Evolutionary conservation across 2,113 vertebrate species (phyloP).

Genomic region (Erythrocebus patas): DNA sequence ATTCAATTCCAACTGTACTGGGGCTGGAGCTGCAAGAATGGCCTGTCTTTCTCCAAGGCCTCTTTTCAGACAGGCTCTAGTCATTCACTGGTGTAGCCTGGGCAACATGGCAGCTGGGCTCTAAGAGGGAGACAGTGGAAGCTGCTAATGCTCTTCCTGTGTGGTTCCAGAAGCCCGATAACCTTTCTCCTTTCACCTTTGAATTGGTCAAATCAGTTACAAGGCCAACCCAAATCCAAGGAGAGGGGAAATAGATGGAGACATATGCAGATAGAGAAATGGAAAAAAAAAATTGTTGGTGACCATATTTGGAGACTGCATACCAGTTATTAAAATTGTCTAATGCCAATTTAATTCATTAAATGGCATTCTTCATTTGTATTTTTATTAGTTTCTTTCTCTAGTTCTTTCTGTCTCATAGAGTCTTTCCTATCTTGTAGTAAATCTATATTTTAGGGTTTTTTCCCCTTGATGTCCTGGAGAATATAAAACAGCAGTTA

Average conservation of each 20-base stretch:
- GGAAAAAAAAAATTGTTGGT: neutral
- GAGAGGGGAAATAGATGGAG: neutral
- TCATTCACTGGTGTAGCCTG: neutral
- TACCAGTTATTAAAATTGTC: neutral
- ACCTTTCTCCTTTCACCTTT: neutral
- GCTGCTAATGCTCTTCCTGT: neutral
- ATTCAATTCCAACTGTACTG: neutral
- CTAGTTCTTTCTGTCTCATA: neutral
- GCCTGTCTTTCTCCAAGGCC: neutral
- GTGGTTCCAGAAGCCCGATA: neutral
- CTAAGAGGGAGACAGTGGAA: neutral
- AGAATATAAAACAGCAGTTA: neutral
- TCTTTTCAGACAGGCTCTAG: neutral
- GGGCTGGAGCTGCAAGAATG: neutral
- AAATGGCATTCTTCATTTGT: neutral
- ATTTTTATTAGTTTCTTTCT: neutral
- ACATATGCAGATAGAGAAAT: neutral
- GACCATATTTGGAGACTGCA: neutral
- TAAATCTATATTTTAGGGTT: neutral
- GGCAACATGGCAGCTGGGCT: neutral
- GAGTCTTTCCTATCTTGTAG: neutral
- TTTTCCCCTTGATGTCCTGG: neutral
- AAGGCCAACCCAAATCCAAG: neutral
- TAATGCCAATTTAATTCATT: neutral
- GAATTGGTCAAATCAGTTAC: neutral